Conservation (phyloP, 2,113 vertebrate species). For the Electrona antarctica region DNA sequence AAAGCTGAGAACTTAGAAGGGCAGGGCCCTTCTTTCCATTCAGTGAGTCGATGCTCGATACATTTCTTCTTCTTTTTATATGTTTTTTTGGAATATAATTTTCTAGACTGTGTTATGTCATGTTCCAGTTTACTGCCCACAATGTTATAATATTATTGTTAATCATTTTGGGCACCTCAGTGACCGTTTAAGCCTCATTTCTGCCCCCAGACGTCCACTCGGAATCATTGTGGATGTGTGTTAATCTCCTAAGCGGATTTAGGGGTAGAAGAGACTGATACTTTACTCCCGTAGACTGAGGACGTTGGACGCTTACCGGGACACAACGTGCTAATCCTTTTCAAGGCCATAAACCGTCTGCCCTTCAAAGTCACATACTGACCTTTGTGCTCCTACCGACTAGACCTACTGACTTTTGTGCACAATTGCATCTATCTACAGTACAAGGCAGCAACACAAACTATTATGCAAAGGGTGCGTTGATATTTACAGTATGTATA, state of each 20-base stretch:
- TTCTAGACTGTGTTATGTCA: no score
- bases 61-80: no score
- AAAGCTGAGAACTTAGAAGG: no score
- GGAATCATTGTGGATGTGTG: constrained; percentile 52
- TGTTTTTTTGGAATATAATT: no score
- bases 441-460: neutral
- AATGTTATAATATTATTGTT: constrained; percentile 5
- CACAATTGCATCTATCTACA: no score
- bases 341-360: constrained; percentile 50
- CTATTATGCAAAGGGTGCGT: no score
- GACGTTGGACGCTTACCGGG: constrained; percentile 45
- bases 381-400: neutral
- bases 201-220: constrained; percentile 17
- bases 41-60: no score
- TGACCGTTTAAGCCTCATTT: constrained; percentile 30
- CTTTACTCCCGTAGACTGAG: constrained; percentile 32
- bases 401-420: neutral
- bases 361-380: constrained; percentile 16
- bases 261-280: constrained; percentile 28
- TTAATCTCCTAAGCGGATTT: constrained; percentile 74
- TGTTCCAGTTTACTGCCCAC: constrained; percentile 14
- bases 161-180: constrained; percentile 33
- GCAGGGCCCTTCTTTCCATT: no score
- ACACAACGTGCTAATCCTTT: constrained; percentile 62
- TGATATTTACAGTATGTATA: neutral